phyloP scores from a whole-genome alignment of 1,140 invertebrate genomes.

The Leptopilina boulardi region DNA sequence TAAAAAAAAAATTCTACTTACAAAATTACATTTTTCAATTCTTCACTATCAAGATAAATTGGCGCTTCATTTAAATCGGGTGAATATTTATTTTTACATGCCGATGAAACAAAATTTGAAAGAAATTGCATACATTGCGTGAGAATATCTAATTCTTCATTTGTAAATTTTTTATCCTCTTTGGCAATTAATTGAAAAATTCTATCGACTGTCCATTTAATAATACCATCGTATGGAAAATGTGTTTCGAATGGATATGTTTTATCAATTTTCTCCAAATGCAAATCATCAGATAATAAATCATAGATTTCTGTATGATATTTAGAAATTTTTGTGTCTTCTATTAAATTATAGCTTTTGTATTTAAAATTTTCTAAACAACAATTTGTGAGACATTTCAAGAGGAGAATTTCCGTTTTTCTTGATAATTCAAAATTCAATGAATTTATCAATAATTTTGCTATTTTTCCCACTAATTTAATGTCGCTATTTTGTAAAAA shows the following conservation, averaged over 20 bases:
- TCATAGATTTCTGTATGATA: not conserved
- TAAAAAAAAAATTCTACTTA: slow-evolving; percentile 49
- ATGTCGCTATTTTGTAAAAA: slow-evolving; percentile 54
- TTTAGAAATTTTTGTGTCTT: slow-evolving; percentile 27
- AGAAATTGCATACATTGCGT: slow-evolving; percentile 64
- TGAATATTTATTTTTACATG: slow-evolving; percentile 41
- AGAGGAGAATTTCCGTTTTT: slow-evolving; percentile 54
- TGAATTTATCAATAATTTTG: slow-evolving; percentile 53
- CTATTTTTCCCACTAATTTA: slow-evolving; percentile 58
- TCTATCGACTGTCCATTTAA: slow-evolving; percentile 55
- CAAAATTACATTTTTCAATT: slow-evolving; percentile 59
- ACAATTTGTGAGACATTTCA: slow-evolving; percentile 67
- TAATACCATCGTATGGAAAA: slow-evolving; percentile 64
- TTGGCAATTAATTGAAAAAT: slow-evolving; percentile 41
- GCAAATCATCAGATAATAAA: slow-evolving; percentile 34
- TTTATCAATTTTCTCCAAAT: slow-evolving; percentile 34
- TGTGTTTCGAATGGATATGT: slow-evolving; percentile 42
- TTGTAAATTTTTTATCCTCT: slow-evolving; percentile 24
- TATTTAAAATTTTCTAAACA: slow-evolving; percentile 57
- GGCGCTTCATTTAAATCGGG: slow-evolving; percentile 38
- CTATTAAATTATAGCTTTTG: slow-evolving; percentile 41
- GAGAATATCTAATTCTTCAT: slow-evolving; percentile 58
- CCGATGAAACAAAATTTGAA: slow-evolving; percentile 64
- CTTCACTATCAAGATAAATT: slow-evolving; percentile 44
- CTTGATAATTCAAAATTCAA: slow-evolving; percentile 43